These are phyloP conservation scores for Jaculus jaculus DNA, from an alignment of 2,113 vertebrate genomes.

Conservation along the genomic window DNA sequence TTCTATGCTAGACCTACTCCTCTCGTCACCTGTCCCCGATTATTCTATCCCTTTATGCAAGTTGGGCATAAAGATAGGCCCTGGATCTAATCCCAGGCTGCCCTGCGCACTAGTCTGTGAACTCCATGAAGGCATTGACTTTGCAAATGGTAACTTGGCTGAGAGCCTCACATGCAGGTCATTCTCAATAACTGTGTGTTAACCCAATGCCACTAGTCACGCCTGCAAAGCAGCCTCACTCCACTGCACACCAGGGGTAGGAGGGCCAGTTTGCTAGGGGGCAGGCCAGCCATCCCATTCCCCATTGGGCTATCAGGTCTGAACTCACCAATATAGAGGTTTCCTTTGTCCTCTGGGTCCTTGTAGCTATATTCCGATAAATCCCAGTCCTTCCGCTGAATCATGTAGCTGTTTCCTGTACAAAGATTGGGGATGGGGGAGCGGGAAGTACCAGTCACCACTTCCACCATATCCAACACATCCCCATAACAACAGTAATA, in stretches of 20 bases:
- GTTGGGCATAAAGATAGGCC: not conserved
- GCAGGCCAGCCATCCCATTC: not conserved
- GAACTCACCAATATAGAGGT: conserved; percentile 84
- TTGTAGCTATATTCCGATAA: conserved; percentile 82
- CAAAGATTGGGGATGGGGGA: not conserved
- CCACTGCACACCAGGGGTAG: not conserved
- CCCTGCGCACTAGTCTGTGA: not conserved
- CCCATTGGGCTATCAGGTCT: not conserved
- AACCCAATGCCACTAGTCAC: not conserved
- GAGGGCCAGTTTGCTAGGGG: not conserved
- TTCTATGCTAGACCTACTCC: not conserved
- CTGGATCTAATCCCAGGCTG: not conserved
- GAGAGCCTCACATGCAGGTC: not conserved
- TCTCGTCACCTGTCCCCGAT: fast-evolving
- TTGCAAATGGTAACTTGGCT: not conserved
- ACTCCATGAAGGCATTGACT: not conserved
- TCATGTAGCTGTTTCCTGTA: conserved; percentile 83
- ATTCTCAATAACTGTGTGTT: not conserved
- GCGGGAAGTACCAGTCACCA: not conserved
- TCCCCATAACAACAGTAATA: not conserved
- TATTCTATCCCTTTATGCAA: not conserved
- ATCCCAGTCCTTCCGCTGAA: conserved; percentile 85
- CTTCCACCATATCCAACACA: not conserved
- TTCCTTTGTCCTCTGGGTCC: conserved; percentile 66
- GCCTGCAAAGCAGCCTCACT: not conserved